These are phyloP conservation scores for Trichosurus vulpecula DNA, from an alignment of 2,797 vertebrate species.

Conservation along the genomic window DNA sequence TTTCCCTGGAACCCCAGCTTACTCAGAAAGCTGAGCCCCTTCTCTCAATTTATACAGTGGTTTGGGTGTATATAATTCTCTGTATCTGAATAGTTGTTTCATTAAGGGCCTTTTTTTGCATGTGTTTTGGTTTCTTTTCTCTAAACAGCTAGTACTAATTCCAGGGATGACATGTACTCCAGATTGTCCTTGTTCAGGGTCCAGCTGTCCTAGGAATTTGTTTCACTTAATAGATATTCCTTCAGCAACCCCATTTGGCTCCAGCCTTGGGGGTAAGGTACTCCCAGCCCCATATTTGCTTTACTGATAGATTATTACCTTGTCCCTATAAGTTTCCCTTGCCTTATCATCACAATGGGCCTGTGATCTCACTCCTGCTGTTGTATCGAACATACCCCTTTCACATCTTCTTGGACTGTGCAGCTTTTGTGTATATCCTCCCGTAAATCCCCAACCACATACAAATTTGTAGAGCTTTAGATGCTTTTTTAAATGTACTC, in stretches of 20 bases:
- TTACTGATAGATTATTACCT: slow-evolving; percentile 37
- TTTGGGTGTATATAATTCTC: background rate
- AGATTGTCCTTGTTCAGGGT: slow-evolving; percentile 14
- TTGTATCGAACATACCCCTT: background rate
- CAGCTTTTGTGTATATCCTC: background rate
- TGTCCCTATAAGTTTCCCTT: background rate
- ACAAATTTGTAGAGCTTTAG: background rate
- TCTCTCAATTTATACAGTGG: background rate
- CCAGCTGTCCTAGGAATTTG: slow-evolving; percentile 42
- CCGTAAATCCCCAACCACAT: background rate
- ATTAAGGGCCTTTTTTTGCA: slow-evolving; percentile 44
- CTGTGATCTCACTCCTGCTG: background rate
- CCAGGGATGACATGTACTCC: slow-evolving; percentile 33
- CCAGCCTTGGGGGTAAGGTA: slow-evolving; percentile 44
- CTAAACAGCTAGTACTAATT: slow-evolving; percentile 55
- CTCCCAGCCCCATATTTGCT: slow-evolving; percentile 34
- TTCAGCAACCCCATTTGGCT: background rate
- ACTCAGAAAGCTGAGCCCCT: slow-evolving; percentile 50
- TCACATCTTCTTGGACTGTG: background rate
- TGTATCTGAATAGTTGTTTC: background rate
- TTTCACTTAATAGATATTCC: slow-evolving; percentile 40
- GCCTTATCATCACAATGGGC: background rate
- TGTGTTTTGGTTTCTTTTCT: slow-evolving; percentile 38
- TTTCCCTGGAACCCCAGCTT: slow-evolving; percentile 51
- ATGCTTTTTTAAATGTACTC: background rate